Base-by-base conservation (phyloP, 1,140 invertebrate species). In the Mylabris phalerata region DNA sequence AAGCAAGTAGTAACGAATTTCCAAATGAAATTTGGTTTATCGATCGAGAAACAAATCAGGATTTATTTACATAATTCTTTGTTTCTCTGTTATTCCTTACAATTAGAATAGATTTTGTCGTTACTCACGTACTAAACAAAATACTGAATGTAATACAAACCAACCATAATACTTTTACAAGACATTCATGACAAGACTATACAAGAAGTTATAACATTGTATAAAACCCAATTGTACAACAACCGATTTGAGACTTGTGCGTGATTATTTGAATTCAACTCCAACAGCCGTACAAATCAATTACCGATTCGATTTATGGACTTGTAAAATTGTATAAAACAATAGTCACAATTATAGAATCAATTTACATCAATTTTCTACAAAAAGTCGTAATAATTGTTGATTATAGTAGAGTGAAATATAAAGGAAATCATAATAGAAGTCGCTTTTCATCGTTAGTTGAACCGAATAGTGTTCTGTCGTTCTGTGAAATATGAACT, bases 401-500 rank as follows among this genome's bases (percentile, higher is more conserved):
- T 4, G 32, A 32, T 32, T 32, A 32, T 7, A 32, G 32, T 32
- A 5, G 32, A 3, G 7, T 32, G 19, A 19, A 19, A 19, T 19
- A 19, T 19, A 19, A 19, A 19, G 19, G 19, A 19, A 19, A 32
- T 4, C 32, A 32, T 32, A 32, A 32, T 32, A 32, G 32, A 7
- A 32, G 19, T 7, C 32, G 4, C 7, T 32, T 32, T 32, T 32
- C 32, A 7, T 32, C 7, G 4, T 32, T 32, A 32, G 32, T 32
- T 32, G 32, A 32, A 32, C 32, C 4, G 32, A 32, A 32, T 32
- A 32, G 32, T 7, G 32, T 32, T 19, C 19, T 32, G 32, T 32
- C 32, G 41, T 42, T 24, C 39, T 50, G 61, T 63, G 58, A 60
- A 63, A 56, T 63, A 60, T 63, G 61, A 56, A n/a, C 48, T 25